Evolutionary conservation across 2,888 invertebrate species (phyloP), one percentile per base, ranked within the genome.

Genomic region (Trissoscelio sp.): DNA sequence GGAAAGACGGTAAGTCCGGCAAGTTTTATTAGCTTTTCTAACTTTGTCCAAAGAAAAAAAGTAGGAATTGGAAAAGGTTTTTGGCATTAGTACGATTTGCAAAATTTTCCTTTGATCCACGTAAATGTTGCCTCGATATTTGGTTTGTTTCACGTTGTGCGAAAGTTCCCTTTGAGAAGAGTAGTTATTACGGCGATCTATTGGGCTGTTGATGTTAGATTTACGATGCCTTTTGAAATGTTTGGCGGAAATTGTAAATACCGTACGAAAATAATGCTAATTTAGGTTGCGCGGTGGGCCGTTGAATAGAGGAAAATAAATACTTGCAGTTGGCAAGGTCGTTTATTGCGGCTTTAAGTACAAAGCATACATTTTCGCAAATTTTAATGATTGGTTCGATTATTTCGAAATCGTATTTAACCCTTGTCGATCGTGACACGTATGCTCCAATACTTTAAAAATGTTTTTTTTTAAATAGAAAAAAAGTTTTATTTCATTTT

Each of bases 211-310:
- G 78, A 64, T 70, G 48, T 48, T 64, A 78, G 78, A 78, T 70
- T 70, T 60, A 64, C 57, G 78, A 78, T 64, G 64, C 70, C 34
- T 70, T 78, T 78, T 70, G 48, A 70, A 78, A 70, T 48, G 62
- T 62, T 78, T 57, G 69, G 42, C 70, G 64, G 69, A 78, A 78
- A 64, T 70, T 39, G 78, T 64, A 78, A 78, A 78, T 70, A 78
- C 64, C 53, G 67, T 48, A 64, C 70, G 70, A 64, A 78, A 78
- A 78, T 78, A 57, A 48, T 70, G 39, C 70, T 70, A 70, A 78
- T 70, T 78, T 78, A 22, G 48, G 70, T 70, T 70, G 20, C 39
- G 31, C 24, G 34, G 46, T 11, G 20, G n/a, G 11, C n/a, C 28
- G 28, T 53, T 60, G 69, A 62, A 62, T 42, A 55, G n/a, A n/a